These are phyloP conservation scores for Madoqua kirkii DNA, from an alignment of 2,113 vertebrate species.

Conservation along the genomic window DNA sequence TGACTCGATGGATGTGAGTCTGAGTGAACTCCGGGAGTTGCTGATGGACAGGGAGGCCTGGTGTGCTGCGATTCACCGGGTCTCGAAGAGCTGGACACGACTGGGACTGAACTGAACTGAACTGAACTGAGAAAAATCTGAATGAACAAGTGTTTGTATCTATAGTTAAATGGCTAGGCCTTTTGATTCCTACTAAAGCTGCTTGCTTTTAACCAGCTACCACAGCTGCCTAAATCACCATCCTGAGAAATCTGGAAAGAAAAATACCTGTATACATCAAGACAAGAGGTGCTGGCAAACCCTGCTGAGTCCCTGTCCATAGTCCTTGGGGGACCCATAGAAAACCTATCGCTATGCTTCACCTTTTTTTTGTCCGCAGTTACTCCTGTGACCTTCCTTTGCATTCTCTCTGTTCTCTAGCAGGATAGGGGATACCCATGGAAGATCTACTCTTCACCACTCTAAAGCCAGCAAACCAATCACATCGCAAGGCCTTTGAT, in stretches of 20 bases:
- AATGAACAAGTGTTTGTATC: neutral
- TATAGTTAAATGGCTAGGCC: neutral
- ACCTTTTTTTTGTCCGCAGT: neutral
- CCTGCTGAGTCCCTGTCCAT: neutral
- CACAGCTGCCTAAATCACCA: neutral
- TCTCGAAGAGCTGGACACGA: no score
- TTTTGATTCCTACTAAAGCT: neutral
- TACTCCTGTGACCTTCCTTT: neutral
- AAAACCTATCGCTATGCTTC: neutral
- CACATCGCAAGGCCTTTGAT: neutral
- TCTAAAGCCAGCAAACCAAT: neutral
- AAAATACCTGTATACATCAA: neutral
- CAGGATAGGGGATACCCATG: neutral
- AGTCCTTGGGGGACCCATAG: neutral
- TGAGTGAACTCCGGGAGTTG: no score
- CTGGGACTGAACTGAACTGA: no score
- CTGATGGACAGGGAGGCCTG: no score
- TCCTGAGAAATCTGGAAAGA: neutral
- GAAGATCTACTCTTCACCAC: neutral
- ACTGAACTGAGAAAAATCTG: neutral
- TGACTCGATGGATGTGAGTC: no score
- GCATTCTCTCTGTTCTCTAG: neutral
- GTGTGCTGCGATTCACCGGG: no score
- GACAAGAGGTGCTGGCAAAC: neutral
- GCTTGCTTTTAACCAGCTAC: constrained; percentile 15